Evolutionary conservation across 2,888 invertebrate species (phyloP).

Genomic region (Leucophenga maculata): DNA sequence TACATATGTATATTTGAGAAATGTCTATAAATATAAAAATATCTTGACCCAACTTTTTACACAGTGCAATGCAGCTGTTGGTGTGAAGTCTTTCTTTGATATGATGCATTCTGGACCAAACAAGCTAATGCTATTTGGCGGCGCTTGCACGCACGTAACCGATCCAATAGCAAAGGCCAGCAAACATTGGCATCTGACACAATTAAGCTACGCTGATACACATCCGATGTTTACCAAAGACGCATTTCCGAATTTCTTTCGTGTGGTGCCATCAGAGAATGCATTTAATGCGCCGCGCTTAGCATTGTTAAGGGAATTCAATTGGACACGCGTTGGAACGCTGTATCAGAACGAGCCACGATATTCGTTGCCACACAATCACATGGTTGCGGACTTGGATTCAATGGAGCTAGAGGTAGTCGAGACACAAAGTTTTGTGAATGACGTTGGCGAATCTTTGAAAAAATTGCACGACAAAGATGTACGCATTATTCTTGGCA

Average conservation of each 20-base stretch:
- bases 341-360: constrained; percentile 96
- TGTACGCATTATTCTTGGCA: constrained; percentile 94
- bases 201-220: constrained; percentile 97
- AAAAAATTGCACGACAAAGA: constrained; percentile 90
- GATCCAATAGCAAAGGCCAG: constrained; percentile 97
- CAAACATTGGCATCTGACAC: constrained; percentile 96
- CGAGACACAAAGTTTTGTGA: constrained; percentile 93
- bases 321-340: constrained; percentile 98
- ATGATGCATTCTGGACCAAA: constrained; percentile 95
- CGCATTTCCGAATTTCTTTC: constrained; percentile 96
- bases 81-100: constrained; percentile 95
- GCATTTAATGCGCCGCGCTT: constrained; percentile 95
- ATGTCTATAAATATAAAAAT: constrained; percentile 37
- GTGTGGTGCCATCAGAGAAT: constrained; percentile 96
- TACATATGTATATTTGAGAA: neutral
- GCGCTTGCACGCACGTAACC: constrained; percentile 96
- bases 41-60: constrained; percentile 36
- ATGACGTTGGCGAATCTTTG: constrained; percentile 86
- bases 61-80: constrained; percentile 94
- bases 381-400: constrained; percentile 90
- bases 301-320: constrained; percentile 89
- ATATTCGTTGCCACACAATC: constrained; percentile 92
- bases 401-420: constrained; percentile 85
- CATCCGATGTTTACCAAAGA: constrained; percentile 96
- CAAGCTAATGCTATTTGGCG: constrained; percentile 96